Conservation (phyloP, 2,113 vertebrate genomes). For the Indri indri region DNA sequence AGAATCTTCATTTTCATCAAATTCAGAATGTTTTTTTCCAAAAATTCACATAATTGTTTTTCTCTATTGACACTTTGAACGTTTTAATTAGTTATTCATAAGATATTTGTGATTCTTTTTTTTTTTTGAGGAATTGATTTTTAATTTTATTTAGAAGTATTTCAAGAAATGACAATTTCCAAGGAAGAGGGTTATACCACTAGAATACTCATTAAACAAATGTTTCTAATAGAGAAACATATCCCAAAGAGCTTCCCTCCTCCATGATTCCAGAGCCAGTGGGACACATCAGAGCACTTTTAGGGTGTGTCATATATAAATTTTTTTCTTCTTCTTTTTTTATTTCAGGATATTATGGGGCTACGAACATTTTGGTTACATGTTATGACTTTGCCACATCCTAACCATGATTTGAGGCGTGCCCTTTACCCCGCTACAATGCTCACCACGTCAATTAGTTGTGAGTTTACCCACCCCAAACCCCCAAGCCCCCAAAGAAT, state of each 20-base stretch:
- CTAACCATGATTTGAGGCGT: too few species aligned
- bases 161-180: background rate
- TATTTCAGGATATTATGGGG: too few species aligned
- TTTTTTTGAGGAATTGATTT: background rate
- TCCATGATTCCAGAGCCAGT: background rate
- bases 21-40: conserved; percentile 6
- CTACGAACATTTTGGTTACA: too few species aligned
- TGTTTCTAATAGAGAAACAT: background rate
- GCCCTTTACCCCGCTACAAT: too few species aligned
- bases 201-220: background rate
- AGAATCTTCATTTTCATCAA: conserved; percentile 37
- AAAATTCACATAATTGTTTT: conserved; percentile 29
- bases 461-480: too few species aligned
- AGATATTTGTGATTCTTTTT: conserved; percentile 42
- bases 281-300: background rate
- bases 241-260: background rate
- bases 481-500: too few species aligned
- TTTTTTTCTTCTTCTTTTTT: too few species aligned
- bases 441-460: too few species aligned
- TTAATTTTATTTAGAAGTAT: conserved; percentile 22
- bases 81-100: conserved; percentile 24
- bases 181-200: background rate
- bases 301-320: fast-evolving
- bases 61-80: conserved; percentile 15
- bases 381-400: too few species aligned